phyloP scores from a whole-genome alignment of 2,888 invertebrate species.

The Formica aserva region DNA sequence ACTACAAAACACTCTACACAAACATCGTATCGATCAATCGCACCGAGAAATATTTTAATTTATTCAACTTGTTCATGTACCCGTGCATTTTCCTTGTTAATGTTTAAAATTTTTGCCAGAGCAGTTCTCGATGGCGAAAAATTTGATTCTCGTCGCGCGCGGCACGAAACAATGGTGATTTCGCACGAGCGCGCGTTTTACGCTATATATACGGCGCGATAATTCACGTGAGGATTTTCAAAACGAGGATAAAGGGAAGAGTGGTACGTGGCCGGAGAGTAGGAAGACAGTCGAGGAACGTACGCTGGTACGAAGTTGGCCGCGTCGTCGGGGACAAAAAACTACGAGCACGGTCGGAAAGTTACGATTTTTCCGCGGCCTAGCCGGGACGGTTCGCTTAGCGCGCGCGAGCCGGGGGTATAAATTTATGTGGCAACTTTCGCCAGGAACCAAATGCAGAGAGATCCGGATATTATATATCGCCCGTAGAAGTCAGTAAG shows the following conservation, averaged over 20 bases:
- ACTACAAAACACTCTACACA: too few relatives aligned
- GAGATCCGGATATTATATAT: conserved; percentile 77
- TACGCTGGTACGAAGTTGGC: conserved; percentile 54
- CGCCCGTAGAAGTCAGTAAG: conserved; percentile 66
- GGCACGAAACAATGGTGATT: conserved; percentile 19
- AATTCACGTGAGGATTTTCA: conserved; percentile 62
- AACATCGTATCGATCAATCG: too few relatives aligned
- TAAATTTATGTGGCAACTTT: conserved; percentile 80
- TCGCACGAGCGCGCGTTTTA: conserved; percentile 19
- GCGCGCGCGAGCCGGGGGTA: conserved; percentile 52
- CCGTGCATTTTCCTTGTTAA: neutral
- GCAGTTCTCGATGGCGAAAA: conserved; percentile 5
- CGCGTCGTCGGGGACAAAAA: conserved; percentile 54
- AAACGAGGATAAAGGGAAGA: conserved; percentile 43
- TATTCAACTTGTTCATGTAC: neutral
- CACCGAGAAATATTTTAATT: too few relatives aligned
- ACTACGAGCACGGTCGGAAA: conserved; percentile 62
- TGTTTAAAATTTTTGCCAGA: neutral
- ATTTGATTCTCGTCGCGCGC: neutral
- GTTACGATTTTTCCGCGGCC: conserved; percentile 73
- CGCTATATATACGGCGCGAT: conserved; percentile 47
- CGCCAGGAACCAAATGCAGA: conserved; percentile 72
- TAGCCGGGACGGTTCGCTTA: conserved; percentile 44
- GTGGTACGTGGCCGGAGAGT: neutral
- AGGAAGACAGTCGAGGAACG: conserved; percentile 36